phyloP scores from a whole-genome alignment of 1,140 invertebrate species.

The Drosophila tristis region DNA sequence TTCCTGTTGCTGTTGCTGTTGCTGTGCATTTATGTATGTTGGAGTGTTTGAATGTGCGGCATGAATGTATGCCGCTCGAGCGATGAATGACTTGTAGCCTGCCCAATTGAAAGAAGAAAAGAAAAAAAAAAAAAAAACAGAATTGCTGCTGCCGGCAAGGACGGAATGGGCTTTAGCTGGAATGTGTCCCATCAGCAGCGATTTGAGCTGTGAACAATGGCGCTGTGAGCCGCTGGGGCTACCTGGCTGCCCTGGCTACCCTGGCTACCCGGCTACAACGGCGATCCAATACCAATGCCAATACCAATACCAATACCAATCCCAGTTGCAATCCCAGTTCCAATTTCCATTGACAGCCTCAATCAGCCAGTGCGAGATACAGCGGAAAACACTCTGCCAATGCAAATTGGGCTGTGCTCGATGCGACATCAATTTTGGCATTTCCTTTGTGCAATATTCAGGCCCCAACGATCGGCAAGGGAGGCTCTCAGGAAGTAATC shows the following conservation, averaged over 20 bases:
- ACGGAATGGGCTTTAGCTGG: slow-evolving; percentile 27
- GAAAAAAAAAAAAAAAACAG: no score
- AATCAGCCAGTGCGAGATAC: slow-evolving; percentile 3
- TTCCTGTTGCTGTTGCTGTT: no score
- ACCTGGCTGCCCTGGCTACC: not conserved
- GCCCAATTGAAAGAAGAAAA: slow-evolving; percentile 44
- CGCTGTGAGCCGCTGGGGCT: slow-evolving; percentile 25
- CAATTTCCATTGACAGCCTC: not conserved
- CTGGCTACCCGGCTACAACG: no score
- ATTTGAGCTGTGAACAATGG: slow-evolving; percentile 67
- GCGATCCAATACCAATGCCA: no score
- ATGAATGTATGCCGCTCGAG: slow-evolving; percentile 61
- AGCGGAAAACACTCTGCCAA: not conserved
- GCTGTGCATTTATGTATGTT: not conserved
- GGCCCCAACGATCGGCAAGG: no score
- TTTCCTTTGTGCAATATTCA: no score
- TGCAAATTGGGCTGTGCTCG: no score
- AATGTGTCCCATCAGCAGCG: slow-evolving; percentile 59
- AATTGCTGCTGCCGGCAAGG: not conserved
- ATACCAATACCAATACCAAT: not conserved
- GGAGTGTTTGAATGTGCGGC: slow-evolving; percentile 20
- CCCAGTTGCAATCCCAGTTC: not conserved
- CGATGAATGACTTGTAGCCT: slow-evolving; percentile 68
- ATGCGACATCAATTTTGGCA: no score
- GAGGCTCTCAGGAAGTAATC: no score